These are phyloP conservation scores for Protula sp. DNA, from an alignment of 2,888 invertebrate genomes.

Conservation along the genomic window DNA sequence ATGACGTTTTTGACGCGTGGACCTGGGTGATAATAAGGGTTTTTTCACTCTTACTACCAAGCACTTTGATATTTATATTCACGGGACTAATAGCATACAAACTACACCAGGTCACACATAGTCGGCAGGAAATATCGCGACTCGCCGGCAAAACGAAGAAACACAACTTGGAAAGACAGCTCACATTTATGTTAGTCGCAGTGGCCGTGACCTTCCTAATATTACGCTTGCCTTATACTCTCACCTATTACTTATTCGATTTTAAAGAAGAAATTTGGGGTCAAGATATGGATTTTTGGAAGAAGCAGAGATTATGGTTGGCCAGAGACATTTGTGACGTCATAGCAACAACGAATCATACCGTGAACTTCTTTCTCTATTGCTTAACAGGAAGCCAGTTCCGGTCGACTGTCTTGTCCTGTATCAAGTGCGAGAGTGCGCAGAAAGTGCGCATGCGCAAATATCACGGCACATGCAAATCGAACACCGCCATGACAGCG, in stretches of 20 bases:
- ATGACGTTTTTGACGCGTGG: conserved; percentile 2
- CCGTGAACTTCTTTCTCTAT: conserved; percentile 12
- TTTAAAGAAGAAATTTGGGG: not conserved
- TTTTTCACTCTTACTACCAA: conserved; percentile 11
- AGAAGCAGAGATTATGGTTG: not conserved
- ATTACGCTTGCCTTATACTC: conserved; percentile 13
- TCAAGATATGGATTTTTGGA: no score
- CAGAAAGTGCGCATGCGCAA: no score
- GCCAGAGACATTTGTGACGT: conserved; percentile 4
- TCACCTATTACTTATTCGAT: conserved; percentile 5
- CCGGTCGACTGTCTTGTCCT: not conserved
- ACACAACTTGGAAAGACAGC: conserved; percentile 3
- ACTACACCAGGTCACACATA: not conserved
- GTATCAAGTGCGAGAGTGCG: no score
- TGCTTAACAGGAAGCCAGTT: conserved; percentile 7
- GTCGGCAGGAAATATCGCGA: not conserved
- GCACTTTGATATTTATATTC: conserved; percentile 8
- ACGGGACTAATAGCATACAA: conserved; percentile 6
- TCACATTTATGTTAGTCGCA: conserved; percentile 9
- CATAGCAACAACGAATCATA: conserved; percentile 8
- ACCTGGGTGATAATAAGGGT: conserved; percentile 1
- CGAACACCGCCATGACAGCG: no score
- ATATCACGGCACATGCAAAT: no score
- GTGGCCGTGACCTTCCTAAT: conserved; percentile 13
- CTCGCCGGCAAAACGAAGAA: no score